Evolutionary conservation across 2,113 vertebrate species (phyloP).

Genomic region (Aramus guarauna): DNA sequence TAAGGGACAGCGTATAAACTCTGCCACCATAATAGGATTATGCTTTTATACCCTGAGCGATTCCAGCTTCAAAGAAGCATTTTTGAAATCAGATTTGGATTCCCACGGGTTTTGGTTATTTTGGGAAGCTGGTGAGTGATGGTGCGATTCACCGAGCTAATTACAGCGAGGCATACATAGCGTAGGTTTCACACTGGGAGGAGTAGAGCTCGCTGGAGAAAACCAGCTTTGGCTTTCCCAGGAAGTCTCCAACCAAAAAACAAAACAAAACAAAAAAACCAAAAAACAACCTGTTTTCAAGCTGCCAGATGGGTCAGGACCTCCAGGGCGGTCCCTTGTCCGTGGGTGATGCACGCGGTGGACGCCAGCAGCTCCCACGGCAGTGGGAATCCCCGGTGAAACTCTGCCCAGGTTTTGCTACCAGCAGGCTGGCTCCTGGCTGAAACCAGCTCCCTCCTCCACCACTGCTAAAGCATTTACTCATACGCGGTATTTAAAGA

Average conservation of each 20-base stretch:
- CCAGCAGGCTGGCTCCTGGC: neutral
- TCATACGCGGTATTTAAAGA: neutral
- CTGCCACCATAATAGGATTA: neutral
- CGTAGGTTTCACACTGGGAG: fast-evolving
- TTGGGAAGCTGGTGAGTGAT: neutral
- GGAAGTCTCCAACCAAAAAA: neutral
- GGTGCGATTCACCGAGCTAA: neutral
- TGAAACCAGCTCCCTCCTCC: neutral
- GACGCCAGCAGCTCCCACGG: neutral
- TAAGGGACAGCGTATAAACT: neutral
- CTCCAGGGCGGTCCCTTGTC: neutral
- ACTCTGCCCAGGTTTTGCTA: neutral
- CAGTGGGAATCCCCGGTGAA: neutral
- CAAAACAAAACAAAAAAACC: neutral
- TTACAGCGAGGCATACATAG: fast-evolving
- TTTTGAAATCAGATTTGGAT: neutral
- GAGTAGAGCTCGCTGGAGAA: neutral
- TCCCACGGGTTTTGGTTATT: neutral
- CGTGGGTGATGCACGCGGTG: fast-evolving
- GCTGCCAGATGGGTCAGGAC: neutral
- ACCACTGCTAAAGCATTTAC: neutral
- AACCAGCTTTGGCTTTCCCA: neutral
- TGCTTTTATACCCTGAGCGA: neutral
- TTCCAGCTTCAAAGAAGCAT: neutral
- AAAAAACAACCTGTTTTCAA: neutral